Percentiles rank a stretch among this genome's conserved stretches.
Evolutionary conservation across 64 coral and sea anemone species (phyloP).

Genomic region (Stylophora pistillata): DNA sequence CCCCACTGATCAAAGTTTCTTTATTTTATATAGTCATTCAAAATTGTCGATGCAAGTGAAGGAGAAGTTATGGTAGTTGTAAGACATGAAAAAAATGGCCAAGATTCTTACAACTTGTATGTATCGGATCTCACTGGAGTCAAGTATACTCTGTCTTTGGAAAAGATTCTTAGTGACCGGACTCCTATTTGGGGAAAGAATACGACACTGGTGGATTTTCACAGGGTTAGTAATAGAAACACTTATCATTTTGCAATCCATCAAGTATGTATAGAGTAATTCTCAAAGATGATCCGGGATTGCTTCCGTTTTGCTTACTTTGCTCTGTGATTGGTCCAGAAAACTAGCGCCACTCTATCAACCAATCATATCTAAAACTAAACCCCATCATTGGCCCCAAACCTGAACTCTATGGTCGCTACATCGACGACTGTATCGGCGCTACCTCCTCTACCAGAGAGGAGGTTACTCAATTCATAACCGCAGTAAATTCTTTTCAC

Average conservation of each 20-base stretch:
- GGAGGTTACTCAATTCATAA: no score
- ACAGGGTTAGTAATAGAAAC: slow-evolving; percentile 34
- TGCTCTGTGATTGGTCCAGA: no score
- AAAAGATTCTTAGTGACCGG: background rate
- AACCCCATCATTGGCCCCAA: no score
- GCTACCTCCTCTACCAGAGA: no score
- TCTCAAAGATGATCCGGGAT: no score
- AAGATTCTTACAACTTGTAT: slow-evolving; percentile 43
- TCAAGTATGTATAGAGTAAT: background rate
- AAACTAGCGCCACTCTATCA: no score
- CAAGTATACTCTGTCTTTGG: slow-evolving; percentile 39
- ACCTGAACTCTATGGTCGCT: no score
- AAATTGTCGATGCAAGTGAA: slow-evolving; percentile 58
- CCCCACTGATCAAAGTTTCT: background rate
- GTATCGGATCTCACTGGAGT: slow-evolving; percentile 44
- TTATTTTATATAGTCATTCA: slow-evolving; percentile 10
- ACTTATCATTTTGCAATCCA: background rate
- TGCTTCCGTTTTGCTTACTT: no score
- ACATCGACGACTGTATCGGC: no score
- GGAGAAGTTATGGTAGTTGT: slow-evolving; percentile 40
- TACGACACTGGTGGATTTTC: slow-evolving; percentile 36
- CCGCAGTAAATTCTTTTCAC: no score
- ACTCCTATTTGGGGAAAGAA: slow-evolving; percentile 9
- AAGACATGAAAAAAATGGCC: background rate
- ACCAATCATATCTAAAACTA: no score